Evolutionary conservation across 2,113 vertebrate genomes (phyloP).

Genomic region (Stegastes partitus): DNA sequence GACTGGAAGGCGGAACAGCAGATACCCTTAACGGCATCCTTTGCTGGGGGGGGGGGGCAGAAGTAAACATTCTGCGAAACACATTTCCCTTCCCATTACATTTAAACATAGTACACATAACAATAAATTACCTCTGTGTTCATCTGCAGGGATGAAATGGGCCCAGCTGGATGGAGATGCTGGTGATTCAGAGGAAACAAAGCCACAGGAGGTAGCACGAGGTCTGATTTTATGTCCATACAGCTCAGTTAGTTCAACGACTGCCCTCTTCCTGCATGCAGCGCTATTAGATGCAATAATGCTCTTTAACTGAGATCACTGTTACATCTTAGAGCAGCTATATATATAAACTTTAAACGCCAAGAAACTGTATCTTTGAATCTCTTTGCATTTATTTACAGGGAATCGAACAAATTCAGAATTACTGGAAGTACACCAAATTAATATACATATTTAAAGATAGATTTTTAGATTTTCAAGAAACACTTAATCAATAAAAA

Average conservation of each 20-base stretch:
- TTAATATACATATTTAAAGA: background rate
- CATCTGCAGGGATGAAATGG: background rate
- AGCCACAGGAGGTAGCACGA: background rate
- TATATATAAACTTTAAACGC: slow-evolving; percentile 88
- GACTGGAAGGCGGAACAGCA: slow-evolving; percentile 1
- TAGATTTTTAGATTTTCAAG: background rate
- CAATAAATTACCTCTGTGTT: background rate
- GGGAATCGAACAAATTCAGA: slow-evolving; percentile 75
- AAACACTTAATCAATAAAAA: slow-evolving; percentile 11
- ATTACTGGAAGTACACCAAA: background rate
- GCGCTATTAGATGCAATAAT: slow-evolving; percentile 32
- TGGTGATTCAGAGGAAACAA: background rate
- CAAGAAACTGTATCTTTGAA: slow-evolving; percentile 89
- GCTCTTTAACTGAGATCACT: slow-evolving; percentile 41
- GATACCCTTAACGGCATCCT: background rate
- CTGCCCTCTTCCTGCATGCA: background rate
- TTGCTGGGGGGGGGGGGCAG: background rate
- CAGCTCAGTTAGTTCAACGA: background rate
- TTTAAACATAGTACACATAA: background rate
- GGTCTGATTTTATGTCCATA: background rate
- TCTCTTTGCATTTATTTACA: slow-evolving; percentile 92
- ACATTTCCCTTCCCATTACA: background rate
- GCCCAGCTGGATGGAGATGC: background rate
- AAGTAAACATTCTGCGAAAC: background rate
- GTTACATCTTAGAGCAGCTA: slow-evolving; percentile 88